These are phyloP conservation scores for Drosophila flavopinicola DNA, from an alignment of 2,888 invertebrate genomes.

Conservation along the genomic window DNA sequence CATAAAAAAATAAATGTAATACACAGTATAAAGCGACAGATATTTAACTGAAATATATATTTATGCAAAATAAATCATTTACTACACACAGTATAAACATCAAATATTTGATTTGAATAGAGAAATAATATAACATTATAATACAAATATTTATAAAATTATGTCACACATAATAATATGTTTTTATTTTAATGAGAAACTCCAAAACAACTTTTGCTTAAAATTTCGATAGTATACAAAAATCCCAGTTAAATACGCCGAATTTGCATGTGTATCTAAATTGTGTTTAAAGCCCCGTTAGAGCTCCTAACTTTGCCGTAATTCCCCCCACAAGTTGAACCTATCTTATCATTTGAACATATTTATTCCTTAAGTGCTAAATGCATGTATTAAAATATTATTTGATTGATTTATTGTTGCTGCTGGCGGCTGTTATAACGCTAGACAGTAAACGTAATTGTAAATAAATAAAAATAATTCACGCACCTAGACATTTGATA, in stretches of 20 bases:
- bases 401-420: conserved; percentile 60
- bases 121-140: not conserved
- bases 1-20: no score
- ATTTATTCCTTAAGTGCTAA: conserved; percentile 2
- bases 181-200: no score
- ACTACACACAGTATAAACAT: no score
- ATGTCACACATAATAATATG: no score
- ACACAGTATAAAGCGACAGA: no score
- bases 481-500: conserved; percentile 58
- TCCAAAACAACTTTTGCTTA: no score
- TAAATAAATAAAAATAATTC: not conserved
- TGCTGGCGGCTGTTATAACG: no score
- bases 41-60: no score
- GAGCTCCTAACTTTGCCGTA: not conserved
- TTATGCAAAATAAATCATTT: no score
- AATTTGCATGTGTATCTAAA: conserved; percentile 36
- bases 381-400: conserved; percentile 64
- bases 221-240: no score
- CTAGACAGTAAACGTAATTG: not conserved
- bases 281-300: conserved; percentile 28
- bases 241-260: conserved; percentile 12
- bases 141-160: not conserved
- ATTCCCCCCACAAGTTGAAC: conserved; percentile 1
- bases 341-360: conserved; percentile 27
- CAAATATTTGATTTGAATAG: not conserved